Evolutionary conservation across 2,888 invertebrate genomes (phyloP), one percentile per base, ranked within the genome.

Genomic region (Thymelicus lineola): DNA sequence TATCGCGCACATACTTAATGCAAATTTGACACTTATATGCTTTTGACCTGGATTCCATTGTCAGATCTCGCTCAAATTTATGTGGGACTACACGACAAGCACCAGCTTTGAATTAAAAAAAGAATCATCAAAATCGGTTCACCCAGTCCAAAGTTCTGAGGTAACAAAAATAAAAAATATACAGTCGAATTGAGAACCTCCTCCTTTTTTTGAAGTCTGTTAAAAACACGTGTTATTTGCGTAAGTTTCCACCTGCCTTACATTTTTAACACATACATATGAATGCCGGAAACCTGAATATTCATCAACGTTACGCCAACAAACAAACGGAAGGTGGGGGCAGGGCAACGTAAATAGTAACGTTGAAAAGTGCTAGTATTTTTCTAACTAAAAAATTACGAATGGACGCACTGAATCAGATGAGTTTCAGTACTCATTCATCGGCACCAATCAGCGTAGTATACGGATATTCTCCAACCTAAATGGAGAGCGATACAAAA

Each of bases 261-360:
- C 17, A 36, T 38, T 36, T 58, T 58, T 36, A 53, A 55, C 50
- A 50, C 61, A 65, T 70, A 68, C 67, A 64, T 68, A 67, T 72
- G 66, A 64, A 70, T 62, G 71, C 65, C 61, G 62, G 62, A 53
- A 57, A 10, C 15, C 57, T 73, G 71, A 73, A 73, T 73, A 73
- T 73, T 70, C 73, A 73, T 59, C 64, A 61, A 59, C 46, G 28
- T 17, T 59, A 15, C 20, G 12, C 15, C 57, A 58, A 36, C 35
- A 38, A 38, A 15, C 28, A 15, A 17, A 38, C 10, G 36, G 6
- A 10, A 15, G 15, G n/a, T 15, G 14, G 36, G 14, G n/a, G 58
- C 38, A 38, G 58, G 28, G 57, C 57, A 59, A 35, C 14, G 58
- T 71, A 66, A 71, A 73, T 62, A 62, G 53, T 62, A 58, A 65